Percentiles rank a stretch among this genome's conserved stretches.
Conservation (phyloP, 1,140 invertebrate genomes). For the Ceratina calcarata region DNA sequence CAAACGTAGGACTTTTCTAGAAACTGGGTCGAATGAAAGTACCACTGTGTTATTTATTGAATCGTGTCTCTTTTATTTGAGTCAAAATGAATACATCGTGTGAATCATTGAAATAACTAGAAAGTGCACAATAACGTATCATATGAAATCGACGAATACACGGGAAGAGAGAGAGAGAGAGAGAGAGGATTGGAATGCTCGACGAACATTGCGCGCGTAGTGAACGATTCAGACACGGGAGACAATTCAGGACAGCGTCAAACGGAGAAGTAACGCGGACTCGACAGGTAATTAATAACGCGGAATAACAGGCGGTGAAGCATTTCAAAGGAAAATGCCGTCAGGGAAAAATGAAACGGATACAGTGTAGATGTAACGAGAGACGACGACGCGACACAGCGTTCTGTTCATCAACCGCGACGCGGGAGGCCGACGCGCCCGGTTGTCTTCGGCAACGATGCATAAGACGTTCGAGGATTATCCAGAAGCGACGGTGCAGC, state of each 20-base stretch:
- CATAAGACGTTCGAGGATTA: conserved; percentile 61
- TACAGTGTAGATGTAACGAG: neutral
- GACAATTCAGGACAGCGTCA: neutral
- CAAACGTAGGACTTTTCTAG: too few species aligned
- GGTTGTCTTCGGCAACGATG: conserved; percentile 41
- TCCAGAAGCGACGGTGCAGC: conserved; percentile 30
- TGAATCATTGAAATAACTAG: too few species aligned
- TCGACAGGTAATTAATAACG: conserved; percentile 8
- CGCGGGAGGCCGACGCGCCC: neutral
- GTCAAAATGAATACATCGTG: too few species aligned
- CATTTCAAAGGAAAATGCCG: conserved; percentile 2
- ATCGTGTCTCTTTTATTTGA: too few species aligned
- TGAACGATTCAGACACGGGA: neutral
- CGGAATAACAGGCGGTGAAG: neutral
- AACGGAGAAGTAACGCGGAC: neutral
- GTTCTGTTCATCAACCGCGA: conserved; percentile 5
- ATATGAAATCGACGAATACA: too few species aligned
- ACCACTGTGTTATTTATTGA: too few species aligned
- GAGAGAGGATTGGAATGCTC: too few species aligned
- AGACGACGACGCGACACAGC: too few species aligned
- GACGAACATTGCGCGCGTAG: neutral
- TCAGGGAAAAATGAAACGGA: conserved; percentile 18
- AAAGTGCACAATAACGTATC: too few species aligned
- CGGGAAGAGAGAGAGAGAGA: too few species aligned
- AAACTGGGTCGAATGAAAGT: too few species aligned